Evolutionary conservation across 2,113 vertebrate species (phyloP).

Genomic region (Acrocephalus arundinaceus): DNA sequence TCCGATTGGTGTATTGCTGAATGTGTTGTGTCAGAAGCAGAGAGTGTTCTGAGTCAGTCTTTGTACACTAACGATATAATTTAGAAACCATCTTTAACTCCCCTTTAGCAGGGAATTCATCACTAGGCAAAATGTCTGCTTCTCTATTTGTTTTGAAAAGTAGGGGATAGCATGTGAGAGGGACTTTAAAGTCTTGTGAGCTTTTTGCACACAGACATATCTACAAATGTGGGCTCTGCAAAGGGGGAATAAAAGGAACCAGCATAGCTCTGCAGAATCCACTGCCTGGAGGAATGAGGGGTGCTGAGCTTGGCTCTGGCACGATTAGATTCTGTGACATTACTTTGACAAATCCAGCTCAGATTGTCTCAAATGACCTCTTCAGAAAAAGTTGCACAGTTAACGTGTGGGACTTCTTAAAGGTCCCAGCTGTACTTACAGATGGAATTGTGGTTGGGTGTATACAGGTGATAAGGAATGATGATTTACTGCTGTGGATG

Average conservation of each 20-base stretch:
- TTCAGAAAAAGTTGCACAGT: neutral
- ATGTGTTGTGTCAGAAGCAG: neutral
- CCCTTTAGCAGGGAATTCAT: neutral
- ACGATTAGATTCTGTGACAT: neutral
- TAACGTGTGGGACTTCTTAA: neutral
- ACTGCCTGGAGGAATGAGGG: neutral
- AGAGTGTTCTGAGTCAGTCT: neutral
- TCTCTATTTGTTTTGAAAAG: neutral
- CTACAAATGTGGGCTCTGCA: neutral
- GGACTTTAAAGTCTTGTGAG: neutral
- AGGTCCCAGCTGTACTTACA: neutral
- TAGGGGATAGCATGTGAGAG: accelerated
- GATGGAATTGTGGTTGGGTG: neutral
- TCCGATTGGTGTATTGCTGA: neutral
- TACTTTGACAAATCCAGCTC: neutral
- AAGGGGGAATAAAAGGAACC: neutral
- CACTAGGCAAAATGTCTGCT: neutral
- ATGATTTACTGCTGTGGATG: neutral
- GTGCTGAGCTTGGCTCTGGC: neutral
- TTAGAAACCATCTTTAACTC: neutral
- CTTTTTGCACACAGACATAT: neutral
- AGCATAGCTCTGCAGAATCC: neutral
- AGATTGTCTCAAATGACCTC: neutral
- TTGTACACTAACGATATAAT: neutral
- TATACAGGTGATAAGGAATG: accelerated